These are phyloP conservation scores for Diaprepes abbreviatus DNA, from an alignment of 2,888 invertebrate genomes.

Conservation along the genomic window DNA sequence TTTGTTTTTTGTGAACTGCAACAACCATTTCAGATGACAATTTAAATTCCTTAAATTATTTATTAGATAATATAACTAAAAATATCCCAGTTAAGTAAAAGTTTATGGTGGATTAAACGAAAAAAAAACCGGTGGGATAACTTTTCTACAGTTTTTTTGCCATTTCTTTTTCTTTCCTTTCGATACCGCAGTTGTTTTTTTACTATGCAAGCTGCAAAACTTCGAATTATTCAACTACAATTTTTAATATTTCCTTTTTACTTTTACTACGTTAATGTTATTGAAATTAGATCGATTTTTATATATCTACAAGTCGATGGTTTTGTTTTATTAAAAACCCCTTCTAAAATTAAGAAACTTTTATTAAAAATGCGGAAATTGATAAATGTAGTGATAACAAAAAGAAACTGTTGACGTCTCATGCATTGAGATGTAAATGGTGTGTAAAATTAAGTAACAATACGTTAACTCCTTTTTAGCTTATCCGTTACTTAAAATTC, in stretches of 20 bases:
- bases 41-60: background rate
- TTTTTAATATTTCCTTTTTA: background rate
- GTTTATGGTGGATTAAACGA: background rate
- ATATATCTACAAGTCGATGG: background rate
- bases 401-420: background rate
- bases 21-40: background rate
- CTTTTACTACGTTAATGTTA: background rate
- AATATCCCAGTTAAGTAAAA: background rate
- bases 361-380: background rate
- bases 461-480: too few relatives aligned
- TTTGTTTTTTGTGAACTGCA: too few relatives aligned
- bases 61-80: background rate
- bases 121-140: background rate
- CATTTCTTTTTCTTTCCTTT: background rate
- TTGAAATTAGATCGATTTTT: background rate
- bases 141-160: background rate
- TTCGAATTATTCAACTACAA: too few relatives aligned
- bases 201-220: background rate
- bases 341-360: background rate
- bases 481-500: too few relatives aligned
- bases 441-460: too few relatives aligned
- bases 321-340: background rate
- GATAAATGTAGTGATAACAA: background rate
- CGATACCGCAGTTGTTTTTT: background rate
- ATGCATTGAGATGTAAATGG: background rate